Base-by-base conservation (phyloP, 2,797 vertebrate genomes). In the Sebastes hubbsi region DNA sequence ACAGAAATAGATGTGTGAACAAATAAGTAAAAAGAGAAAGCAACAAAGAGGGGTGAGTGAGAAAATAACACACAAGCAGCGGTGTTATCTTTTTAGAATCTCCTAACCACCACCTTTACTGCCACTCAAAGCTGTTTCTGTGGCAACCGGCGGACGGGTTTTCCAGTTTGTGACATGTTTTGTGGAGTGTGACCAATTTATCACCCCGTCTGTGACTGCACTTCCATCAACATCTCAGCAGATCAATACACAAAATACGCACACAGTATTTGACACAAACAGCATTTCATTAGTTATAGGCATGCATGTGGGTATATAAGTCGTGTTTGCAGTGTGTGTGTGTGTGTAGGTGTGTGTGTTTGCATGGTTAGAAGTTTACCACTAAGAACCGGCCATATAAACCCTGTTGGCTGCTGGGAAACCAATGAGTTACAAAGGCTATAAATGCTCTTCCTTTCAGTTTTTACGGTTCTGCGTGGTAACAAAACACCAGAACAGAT, bases 181-280 rank as follows among this genome's bases (percentile, higher is more conserved):
- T 73, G 74, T 72, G 29, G 32, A 71, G 75, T 77, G 72, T 72
- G 80, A 82, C 79, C 72, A 77, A 84, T 86, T 81, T 76, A 52
- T 83, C 71, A 86, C 42, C 46, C 54, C 62, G 54, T 77, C 80
- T 88, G 75, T 82, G 81, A 75, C 62, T 67, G 69, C 54, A 56
- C 70, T 61, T 74, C 77, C 56, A 34, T 75, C 65, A 70, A 20
- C 63, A 54, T 84, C 61, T 54, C 68, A 46, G 20, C 36, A 72
- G 73, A 81, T 79, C 75, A 61, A 74, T 56, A 58, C 65, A 56
- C 18, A 84, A 10, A 77, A 60, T 1, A 72, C 27, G 71, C 32
- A 32, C 54, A 25, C n/a, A 7, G 32, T 66, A 27, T 5, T 1
- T 54, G 66, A 55, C 24, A 62, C 46, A 69, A 54, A 38, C 8